Percentiles rank a stretch among this genome's conserved stretches.
phyloP scores from a whole-genome alignment of 2,888 invertebrate genomes.

The Sinhomidia bicolor region DNA sequence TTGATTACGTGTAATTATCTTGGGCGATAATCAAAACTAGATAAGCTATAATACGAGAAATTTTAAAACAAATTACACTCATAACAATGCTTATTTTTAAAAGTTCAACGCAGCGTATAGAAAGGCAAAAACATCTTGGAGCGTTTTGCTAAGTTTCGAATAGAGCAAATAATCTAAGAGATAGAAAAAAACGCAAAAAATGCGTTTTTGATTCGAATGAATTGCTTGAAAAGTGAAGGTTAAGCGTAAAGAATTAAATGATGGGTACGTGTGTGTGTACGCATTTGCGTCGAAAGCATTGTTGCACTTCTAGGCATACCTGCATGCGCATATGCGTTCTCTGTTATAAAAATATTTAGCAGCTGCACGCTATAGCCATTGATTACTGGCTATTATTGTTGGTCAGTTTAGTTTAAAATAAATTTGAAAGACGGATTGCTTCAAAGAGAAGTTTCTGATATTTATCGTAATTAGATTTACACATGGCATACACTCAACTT shows the following conservation, averaged over 20 bases:
- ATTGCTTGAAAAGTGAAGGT: conserved; percentile 61
- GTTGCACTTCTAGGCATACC: not conserved
- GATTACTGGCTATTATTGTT: conserved; percentile 25
- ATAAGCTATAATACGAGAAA: conserved; percentile 44
- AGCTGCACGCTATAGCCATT: no score
- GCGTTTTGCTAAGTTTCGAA: not conserved
- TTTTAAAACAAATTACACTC: conserved; percentile 45
- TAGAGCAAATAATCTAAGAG: not conserved
- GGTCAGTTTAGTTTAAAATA: conserved; percentile 21
- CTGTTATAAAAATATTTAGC: no score
- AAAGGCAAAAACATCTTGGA: conserved; percentile 12
- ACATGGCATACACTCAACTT: no score
- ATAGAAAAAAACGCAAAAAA: not conserved
- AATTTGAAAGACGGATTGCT: conserved; percentile 33
- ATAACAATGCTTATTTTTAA: conserved; percentile 1
- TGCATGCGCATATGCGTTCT: no score
- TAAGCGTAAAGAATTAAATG: not conserved
- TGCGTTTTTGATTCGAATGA: conserved; percentile 9
- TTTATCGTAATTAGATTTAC: no score
- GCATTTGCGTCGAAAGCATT: not conserved
- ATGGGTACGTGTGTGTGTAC: not conserved
- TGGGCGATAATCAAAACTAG: conserved; percentile 52
- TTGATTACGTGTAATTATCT: conserved; percentile 58
- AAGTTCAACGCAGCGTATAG: conserved; percentile 39
- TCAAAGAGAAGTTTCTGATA: conserved; percentile 2